Evolutionary conservation across 53 echinoderm and acorn worm genomes (phyloP), one percentile per base, ranked within the genome.

Genomic region (Paracentrotus lividus): DNA sequence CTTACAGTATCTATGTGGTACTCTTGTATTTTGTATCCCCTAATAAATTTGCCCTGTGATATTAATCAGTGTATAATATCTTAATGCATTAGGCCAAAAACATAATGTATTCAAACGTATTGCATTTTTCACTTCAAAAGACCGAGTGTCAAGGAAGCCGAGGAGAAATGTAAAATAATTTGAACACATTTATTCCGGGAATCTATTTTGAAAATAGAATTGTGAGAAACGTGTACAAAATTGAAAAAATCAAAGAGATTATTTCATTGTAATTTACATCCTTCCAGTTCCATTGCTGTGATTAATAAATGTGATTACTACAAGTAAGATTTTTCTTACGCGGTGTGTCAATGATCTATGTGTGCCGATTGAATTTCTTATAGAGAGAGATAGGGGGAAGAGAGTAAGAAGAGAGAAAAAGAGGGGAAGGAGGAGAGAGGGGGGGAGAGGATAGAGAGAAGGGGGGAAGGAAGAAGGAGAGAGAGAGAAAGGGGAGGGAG

Each of bases 261-360:
- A 38, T 36, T 86, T 56, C 86, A 86, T 86, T 86, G 86, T 86
- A 56, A 86, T 56, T 33, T 86, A 20, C 52, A 23, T 86, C 31
- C 86, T 86, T 86, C 86, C 86, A 86, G 55, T 86, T 86, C 86
- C 86, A 86, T 34, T 86, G 86, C 86, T 16, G 86, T 86, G 86
- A 34, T 56, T 0, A 86, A 86, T 86, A 86, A 86, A 86, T 86
- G 86, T 86, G 24, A 86, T 85, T 47, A 85, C 85, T 49, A 51
- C 49, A 49, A 9, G 13, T 26, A 4, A 23, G 10, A 42, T 23
- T 8, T 77, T 42, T 77, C 42, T 12, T 77, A 0, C 1, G 27
- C 26, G 14, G 5, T 4, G 40, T 61, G 20, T 77, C 40, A 36
- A 20, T 77, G 61, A n/a, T 61, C n/a, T n/a, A 26, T n/a, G 26